phyloP scores from a whole-genome alignment of 2,888 invertebrate species.

The Dendrolimus houi region DNA sequence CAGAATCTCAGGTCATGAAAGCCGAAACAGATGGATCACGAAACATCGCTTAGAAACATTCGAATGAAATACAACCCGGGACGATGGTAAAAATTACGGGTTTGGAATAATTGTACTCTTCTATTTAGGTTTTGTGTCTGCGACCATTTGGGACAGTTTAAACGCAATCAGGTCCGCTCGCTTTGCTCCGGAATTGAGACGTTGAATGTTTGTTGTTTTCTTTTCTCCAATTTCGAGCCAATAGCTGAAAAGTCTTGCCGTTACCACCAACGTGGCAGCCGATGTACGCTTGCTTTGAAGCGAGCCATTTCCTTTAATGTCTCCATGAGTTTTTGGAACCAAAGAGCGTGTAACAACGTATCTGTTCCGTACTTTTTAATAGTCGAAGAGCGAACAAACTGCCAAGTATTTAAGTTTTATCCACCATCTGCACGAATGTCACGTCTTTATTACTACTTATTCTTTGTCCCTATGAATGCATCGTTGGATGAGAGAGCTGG shows the following conservation, averaged over 20 bases:
- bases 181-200: slow-evolving; percentile 48
- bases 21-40: slow-evolving; percentile 45
- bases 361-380: slow-evolving; percentile 67
- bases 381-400: slow-evolving; percentile 62
- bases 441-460: slow-evolving; percentile 74
- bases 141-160: slow-evolving; percentile 35
- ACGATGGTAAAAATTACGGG: slow-evolving; percentile 47
- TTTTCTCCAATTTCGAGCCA: slow-evolving; percentile 62
- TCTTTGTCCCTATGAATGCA: slow-evolving; percentile 71
- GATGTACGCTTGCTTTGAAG: slow-evolving; percentile 53
- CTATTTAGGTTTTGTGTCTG: slow-evolving; percentile 39
- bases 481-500: slow-evolving; percentile 32
- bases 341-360: slow-evolving; percentile 68
- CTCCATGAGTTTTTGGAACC: slow-evolving; percentile 64
- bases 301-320: slow-evolving; percentile 65
- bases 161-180: slow-evolving; percentile 42
- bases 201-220: slow-evolving; percentile 66
- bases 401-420: slow-evolving; percentile 69
- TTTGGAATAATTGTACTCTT: slow-evolving; percentile 50
- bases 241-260: slow-evolving; percentile 54
- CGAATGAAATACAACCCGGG: slow-evolving; percentile 36
- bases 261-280: slow-evolving; percentile 57
- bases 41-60: slow-evolving; percentile 49
- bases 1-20: slow-evolving; percentile 30
- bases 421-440: slow-evolving; percentile 72